Evolutionary conservation across 2,888 invertebrate genomes (phyloP), one percentile per base, ranked within the genome.

Genomic region (Gortyna flavago): DNA sequence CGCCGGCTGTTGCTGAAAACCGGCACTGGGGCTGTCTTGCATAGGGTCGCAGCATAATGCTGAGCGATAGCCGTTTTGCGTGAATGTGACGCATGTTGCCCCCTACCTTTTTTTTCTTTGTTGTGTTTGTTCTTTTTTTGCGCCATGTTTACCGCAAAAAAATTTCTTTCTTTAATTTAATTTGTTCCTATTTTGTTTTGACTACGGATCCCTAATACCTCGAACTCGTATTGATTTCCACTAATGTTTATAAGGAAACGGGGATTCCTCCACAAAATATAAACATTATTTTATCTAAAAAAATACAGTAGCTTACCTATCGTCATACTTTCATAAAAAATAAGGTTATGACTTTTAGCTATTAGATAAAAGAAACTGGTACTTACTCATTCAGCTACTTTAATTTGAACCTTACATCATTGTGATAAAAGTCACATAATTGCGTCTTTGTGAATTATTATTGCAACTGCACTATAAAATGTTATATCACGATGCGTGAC

Each of bases 191-290:
- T 48, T 35, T 29, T 16, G 2, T 66, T 68, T 65, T 51, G 5
- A n/a, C 32, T 61, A 62, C 59, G 64, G 85, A 78, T 70, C 85
- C 70, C 85, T 75, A 80, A 85, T 76, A 75, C 76, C 29, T 4
- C 35, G 72, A 64, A 76, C 48, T 69, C 32, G 3, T 54, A 25
- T 16, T 13, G 2, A 25, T 1, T 32, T 44, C 25, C n/a, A 54
- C 2, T 11, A 69, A 29, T 76, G 25, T 82, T 61, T 61, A 35
- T 73, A 57, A n/a, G 83, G 83, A 75, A 41, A 9, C 86, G 87
- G 87, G 87, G 87, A 87, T 86, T 86, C 86, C 88, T 82, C 3
- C 4, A 18, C 65, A 61, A 69, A 73, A 25, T 57, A n/a, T 76
- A 79, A 81, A 84, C 75, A 83, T 32, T 1, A 18, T 25, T 54